Evolutionary conservation across 1,140 invertebrate genomes (phyloP).

Genomic region (Marisa cornuarietis): DNA sequence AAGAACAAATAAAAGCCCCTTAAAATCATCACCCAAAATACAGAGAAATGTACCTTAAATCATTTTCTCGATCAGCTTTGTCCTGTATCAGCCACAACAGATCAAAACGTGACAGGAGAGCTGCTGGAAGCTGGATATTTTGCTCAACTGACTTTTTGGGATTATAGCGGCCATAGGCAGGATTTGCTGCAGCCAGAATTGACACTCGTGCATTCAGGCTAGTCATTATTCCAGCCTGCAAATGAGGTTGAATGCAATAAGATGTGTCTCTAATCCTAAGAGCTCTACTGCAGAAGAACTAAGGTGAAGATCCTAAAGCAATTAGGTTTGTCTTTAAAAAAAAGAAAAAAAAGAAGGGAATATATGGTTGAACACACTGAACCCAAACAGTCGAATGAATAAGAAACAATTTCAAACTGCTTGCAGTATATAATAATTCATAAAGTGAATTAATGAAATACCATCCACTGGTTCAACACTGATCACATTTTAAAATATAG

Average conservation of each 20-base stretch:
- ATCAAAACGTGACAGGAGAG: constrained; percentile 97
- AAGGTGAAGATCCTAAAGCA: too few relatives aligned
- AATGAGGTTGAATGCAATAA: constrained; percentile 39
- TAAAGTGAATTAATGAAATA: background rate
- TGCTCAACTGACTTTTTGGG: constrained; percentile 94
- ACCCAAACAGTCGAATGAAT: background rate
- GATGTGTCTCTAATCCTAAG: background rate
- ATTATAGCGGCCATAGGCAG: constrained; percentile 96
- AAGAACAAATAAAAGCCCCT: too few relatives aligned
- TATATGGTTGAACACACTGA: background rate
- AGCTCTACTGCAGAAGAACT: background rate
- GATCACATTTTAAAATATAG: background rate
- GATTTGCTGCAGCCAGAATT: constrained; percentile 98
- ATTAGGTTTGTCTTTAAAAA: too few relatives aligned
- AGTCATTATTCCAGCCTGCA: constrained; percentile 95
- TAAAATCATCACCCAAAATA: background rate
- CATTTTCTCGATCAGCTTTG: constrained; percentile 90
- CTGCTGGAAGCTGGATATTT: constrained; percentile 97
- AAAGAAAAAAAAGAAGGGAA: background rate
- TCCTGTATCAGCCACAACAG: constrained; percentile 98
- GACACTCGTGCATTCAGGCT: constrained; percentile 96
- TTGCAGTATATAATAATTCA: too few relatives aligned
- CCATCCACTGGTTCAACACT: background rate
- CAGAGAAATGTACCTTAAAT: constrained; percentile 74
- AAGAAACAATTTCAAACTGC: too few relatives aligned